Percentiles rank a stretch among this genome's conserved stretches.
Evolutionary conservation across 2,888 invertebrate species (phyloP).

Genomic region (Laspeyria flexula): DNA sequence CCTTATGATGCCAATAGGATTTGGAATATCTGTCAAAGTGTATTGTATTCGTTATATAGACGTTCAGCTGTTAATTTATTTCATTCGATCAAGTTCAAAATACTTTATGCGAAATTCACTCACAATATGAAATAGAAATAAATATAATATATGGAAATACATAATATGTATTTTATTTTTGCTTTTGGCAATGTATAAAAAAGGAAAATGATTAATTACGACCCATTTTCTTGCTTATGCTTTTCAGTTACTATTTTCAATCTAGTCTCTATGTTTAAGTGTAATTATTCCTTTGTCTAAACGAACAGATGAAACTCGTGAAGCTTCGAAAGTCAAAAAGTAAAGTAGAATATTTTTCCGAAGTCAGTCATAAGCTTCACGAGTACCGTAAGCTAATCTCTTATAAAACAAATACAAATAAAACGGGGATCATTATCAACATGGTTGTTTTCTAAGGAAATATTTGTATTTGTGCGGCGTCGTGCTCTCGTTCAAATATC

Average conservation of each 20-base stretch:
- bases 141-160: too few species aligned
- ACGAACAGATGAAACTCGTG: too few species aligned
- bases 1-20: constrained; percentile 37
- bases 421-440: constrained; percentile 12
- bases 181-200: too few species aligned
- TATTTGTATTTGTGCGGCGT: constrained; percentile 56
- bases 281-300: too few species aligned
- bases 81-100: constrained; percentile 1
- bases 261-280: too few species aligned
- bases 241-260: too few species aligned
- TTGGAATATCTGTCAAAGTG: constrained; percentile 28
- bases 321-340: too few species aligned
- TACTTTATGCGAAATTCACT: neutral
- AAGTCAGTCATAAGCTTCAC: too few species aligned
- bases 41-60: constrained; percentile 13
- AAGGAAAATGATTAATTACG: too few species aligned
- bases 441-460: constrained; percentile 53
- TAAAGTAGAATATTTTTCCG: too few species aligned
- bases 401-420: constrained; percentile 49
- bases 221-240: too few species aligned
- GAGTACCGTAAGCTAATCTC: constrained; percentile 1
- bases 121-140: neutral
- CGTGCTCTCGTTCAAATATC: constrained; percentile 51
- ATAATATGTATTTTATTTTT: too few species aligned
- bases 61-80: constrained; percentile 7